Base-by-base conservation (phyloP, 2,888 invertebrate species). In the Drosophila atripex region DNA sequence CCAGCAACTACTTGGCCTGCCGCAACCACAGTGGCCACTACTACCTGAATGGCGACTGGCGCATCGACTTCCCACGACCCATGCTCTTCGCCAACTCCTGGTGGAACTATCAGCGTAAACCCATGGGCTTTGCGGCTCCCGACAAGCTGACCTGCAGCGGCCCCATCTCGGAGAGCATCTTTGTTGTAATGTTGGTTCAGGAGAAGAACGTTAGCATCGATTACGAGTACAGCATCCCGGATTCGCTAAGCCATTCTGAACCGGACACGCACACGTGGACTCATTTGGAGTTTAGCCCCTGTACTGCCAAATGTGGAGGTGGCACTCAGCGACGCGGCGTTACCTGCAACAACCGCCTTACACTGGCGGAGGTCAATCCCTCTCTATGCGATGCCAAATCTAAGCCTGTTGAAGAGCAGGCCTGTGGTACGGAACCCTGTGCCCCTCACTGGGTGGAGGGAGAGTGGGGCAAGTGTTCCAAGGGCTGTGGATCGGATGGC, bases 31-130 rank as follows among this genome's bases (percentile, higher is more conserved):
- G 95, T 49, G 96, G 96, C 3, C 93, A 96, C 79, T 99, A 96
- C 90, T 97, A 97, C 90, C 92, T 99, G 54, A 99, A 99, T 91
- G 99, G 99, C 1, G 95, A 98, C 90, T 98, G 97, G 95, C 94
- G 96, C 89, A 97, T 99, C 88, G 97, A 98, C 92, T 97, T 97
- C 90, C 97, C 98, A 0, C 93, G 96, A 55, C 94, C 94, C 32
- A 92, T 96, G 85, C 92, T 93, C 64, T 97, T 97, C 86, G 96
- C 96, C 0, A 97, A 97, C 11, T 94, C 95, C 5, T 94, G 95
- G 86, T 98, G 98, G 94, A 94, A 95, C 89, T 99, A 99, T 90
- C 96, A 97, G 79, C 93, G 98, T 73, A 95, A 94, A 77, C 95
- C 96, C 16, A 95, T 95, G 89, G 96, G 95, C 2, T 95, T 96